These are phyloP conservation scores for Falco rusticolus DNA, from an alignment of 2,797 vertebrate genomes.

Conservation along the genomic window DNA sequence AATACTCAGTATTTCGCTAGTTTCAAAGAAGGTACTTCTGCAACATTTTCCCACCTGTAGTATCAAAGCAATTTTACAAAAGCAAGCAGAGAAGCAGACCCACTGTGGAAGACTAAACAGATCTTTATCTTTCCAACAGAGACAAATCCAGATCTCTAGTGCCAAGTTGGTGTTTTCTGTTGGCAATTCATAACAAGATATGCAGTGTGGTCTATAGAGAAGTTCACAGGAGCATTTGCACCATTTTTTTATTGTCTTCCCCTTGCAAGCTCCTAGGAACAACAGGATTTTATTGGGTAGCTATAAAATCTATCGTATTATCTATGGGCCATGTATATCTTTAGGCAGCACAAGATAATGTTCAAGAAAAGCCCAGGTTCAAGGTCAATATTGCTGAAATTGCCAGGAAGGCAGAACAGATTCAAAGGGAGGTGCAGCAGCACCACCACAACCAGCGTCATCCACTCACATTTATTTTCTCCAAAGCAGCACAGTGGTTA, in stretches of 20 bases:
- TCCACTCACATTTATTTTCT: rapidly evolving
- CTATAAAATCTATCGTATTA: neutral
- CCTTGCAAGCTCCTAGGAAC: too few relatives aligned
- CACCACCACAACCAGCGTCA: rapidly evolving
- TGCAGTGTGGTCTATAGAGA: rapidly evolving
- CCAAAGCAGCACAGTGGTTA: rapidly evolving
- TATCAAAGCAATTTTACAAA: neutral
- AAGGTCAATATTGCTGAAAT: neutral
- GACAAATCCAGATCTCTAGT: neutral
- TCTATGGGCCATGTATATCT: rapidly evolving
- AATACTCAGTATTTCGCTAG: neutral
- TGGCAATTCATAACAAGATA: neutral
- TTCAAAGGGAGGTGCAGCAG: neutral
- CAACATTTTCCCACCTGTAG: neutral
- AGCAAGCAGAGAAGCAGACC: neutral
- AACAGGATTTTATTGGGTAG: neutral
- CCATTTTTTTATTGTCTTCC: neutral
- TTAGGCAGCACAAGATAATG: rapidly evolving
- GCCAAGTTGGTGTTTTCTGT: neutral
- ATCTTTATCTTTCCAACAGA: neutral
- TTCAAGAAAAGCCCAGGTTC: neutral
- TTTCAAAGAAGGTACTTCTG: neutral
- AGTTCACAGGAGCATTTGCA: neutral
- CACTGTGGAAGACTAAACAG: neutral
- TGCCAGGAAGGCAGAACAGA: neutral